Conservation (phyloP, 2,113 vertebrate species). For the Delphinus delphis region DNA sequence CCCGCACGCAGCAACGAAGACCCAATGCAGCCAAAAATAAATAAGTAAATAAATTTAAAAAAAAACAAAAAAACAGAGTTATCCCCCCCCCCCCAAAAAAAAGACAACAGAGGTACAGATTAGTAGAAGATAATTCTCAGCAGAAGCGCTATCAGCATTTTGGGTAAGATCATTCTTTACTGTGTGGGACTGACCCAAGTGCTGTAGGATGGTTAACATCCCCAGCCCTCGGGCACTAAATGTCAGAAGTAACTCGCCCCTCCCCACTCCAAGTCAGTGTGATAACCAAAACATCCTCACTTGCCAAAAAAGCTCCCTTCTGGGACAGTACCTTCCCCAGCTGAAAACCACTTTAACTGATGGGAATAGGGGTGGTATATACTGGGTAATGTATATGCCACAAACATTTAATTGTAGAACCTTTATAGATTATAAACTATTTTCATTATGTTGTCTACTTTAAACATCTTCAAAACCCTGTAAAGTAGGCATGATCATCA, state of each 20-base stretch:
- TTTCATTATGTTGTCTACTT: conserved; percentile 9
- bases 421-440: background rate
- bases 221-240: background rate
- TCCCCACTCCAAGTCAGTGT: background rate
- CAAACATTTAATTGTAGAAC: background rate
- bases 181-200: background rate
- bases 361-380: background rate
- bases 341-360: background rate
- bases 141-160: background rate
- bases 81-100: too few relatives aligned
- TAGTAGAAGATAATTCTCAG: background rate
- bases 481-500: background rate
- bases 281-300: background rate
- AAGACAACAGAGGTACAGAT: background rate
- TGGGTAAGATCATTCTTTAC: background rate
- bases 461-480: background rate
- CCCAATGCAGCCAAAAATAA: too few relatives aligned
- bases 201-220: background rate
- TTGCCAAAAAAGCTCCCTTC: background rate
- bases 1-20: too few relatives aligned
- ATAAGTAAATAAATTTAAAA: too few relatives aligned
- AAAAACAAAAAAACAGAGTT: too few relatives aligned
- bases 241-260: background rate
- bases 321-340: background rate
- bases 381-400: background rate